phyloP scores from a whole-genome alignment of 2,113 vertebrate genomes.

The Scomber colias region DNA sequence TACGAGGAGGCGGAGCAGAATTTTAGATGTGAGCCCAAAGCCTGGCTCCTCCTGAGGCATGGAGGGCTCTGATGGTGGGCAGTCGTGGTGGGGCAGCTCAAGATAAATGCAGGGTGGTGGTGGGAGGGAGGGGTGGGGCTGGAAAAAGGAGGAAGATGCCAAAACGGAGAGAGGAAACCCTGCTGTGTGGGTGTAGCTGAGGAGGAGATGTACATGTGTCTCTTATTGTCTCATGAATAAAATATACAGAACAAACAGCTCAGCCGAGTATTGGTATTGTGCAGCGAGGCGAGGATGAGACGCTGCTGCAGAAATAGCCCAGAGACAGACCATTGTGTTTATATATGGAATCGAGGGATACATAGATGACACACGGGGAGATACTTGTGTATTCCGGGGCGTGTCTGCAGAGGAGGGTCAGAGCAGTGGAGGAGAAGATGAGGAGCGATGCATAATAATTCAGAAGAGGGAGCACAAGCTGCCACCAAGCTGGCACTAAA shows the following conservation, averaged over 20 bases:
- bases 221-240: conserved; percentile 77
- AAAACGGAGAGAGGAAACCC: conserved; percentile 51
- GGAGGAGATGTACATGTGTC: conserved; percentile 62
- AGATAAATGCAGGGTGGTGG: conserved; percentile 57
- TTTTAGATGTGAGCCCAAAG: conserved; percentile 26
- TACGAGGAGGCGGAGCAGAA: conserved; percentile 32
- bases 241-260: conserved; percentile 73
- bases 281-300: conserved; percentile 21
- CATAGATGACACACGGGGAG: neutral
- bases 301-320: conserved; percentile 46
- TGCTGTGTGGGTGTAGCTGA: conserved; percentile 61
- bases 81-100: conserved; percentile 58
- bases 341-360: conserved; percentile 37
- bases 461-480: conserved; percentile 13
- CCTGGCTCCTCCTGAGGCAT: conserved; percentile 40
- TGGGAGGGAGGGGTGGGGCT: conserved; percentile 11
- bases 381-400: neutral
- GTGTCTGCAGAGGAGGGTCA: conserved; percentile 6
- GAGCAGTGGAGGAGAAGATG: neutral
- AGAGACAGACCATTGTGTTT: conserved; percentile 39
- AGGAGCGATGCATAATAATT: neutral
- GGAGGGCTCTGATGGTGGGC: conserved; percentile 43
- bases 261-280: conserved; percentile 58
- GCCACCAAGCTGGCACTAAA: conserved; percentile 41
- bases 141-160: conserved; percentile 46